Evolutionary conservation across 1,140 invertebrate genomes (phyloP), one percentile per base, ranked within the genome.

Genomic region (Platorchestia sp.): DNA sequence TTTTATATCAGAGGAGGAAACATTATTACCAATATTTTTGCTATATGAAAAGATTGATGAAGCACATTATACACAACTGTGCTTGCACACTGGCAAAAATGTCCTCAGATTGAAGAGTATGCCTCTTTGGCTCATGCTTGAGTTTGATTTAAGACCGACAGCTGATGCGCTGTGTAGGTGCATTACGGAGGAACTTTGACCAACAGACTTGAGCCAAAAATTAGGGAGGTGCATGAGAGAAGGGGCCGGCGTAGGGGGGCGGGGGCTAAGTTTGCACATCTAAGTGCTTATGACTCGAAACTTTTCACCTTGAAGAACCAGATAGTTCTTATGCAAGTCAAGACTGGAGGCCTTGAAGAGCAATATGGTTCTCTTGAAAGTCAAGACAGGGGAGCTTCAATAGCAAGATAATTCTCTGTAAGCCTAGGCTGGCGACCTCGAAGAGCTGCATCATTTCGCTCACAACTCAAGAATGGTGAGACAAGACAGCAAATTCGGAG

Each of bases 11-110:
- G 16, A 44, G 40, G 91, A 47, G 45, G 45, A 93, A 93, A 93
- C 40, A 93, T n/a, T 93, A 75, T 75, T 75, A 75, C 59, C 59
- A 75, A 75, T 75, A 75, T 75, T 75, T 93, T 93, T 27, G 91
- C 91, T 93, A 93, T 93, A 45, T 93, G 7, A 93, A 93, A 93
- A 93, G 41, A 40, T 16, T 19, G 27, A 89, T 42, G 6, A 89
- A 44, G 87, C 87, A 89, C 59, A 75, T 22, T 75, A 19, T 75
- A 75, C 36, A 36, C 59, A 75, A 75, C 27, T 75, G 59, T 75
- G 59, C 59, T 75, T 36, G 7, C 59, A 75, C 59, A 36, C 59
- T 75, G 59, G 59, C 59, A 75, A 75, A 75, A 75, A 75, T 75
- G 14, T 10, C 36, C 59, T 75, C 36, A 75, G 27, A 75, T 75